These are phyloP conservation scores for Drosophila hamatofila DNA, from an alignment of 2,888 invertebrate species.

Conservation along the genomic window DNA sequence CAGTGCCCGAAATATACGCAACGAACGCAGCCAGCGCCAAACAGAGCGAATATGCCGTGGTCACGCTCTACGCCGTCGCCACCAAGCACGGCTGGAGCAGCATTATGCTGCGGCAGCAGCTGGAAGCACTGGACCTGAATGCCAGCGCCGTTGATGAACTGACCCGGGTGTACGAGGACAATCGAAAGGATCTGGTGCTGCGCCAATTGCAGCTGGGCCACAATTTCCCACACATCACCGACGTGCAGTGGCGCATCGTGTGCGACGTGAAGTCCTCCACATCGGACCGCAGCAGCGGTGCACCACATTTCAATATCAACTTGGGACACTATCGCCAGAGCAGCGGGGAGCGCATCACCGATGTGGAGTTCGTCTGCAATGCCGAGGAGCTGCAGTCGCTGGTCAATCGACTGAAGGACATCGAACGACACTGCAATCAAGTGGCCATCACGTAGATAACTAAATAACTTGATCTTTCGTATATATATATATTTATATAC, in stretches of 20 bases:
- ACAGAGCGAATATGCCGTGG: constrained; percentile 84
- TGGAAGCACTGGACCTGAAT: constrained; percentile 76
- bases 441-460: constrained; percentile 48
- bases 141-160: constrained; percentile 79
- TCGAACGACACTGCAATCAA: constrained; percentile 84
- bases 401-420: constrained; percentile 84
- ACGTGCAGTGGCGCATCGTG: constrained; percentile 84
- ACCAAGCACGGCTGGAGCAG: constrained; percentile 81
- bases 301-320: constrained; percentile 82
- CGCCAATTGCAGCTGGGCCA: constrained; percentile 81
- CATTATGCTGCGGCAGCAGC: constrained; percentile 71
- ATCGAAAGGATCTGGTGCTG: constrained; percentile 81
- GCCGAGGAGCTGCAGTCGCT: constrained; percentile 85
- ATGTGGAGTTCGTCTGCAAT: constrained; percentile 84
- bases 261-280: constrained; percentile 84
- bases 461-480: too few relatives aligned
- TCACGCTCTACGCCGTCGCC: constrained; percentile 80
- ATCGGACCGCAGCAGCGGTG: constrained; percentile 79
- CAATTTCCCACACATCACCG: constrained; percentile 83
- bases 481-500: constrained; percentile 8
- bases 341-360: constrained; percentile 81
- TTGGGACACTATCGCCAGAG: constrained; percentile 82
- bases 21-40: constrained; percentile 82
- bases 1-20: constrained; percentile 85
- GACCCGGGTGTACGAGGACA: constrained; percentile 80